Percentiles rank a stretch among this genome's conserved stretches.
phyloP scores from a whole-genome alignment of 1,140 invertebrate genomes.

The Theocolax elegans region DNA sequence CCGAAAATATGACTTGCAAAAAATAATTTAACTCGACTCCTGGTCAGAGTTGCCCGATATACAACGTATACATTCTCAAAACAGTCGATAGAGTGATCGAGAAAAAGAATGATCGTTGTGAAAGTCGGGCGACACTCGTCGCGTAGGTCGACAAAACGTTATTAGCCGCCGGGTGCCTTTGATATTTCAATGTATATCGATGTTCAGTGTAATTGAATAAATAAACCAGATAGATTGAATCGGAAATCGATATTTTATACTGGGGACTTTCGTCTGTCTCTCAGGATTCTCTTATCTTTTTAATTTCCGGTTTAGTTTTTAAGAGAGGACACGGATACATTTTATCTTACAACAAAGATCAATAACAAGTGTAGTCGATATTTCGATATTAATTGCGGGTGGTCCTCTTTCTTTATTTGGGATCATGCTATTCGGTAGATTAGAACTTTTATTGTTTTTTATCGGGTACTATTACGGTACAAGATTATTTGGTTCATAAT shows the following conservation, averaged over 20 bases:
- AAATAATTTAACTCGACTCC: no score
- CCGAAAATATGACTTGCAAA: no score
- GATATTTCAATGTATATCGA: conserved; percentile 2
- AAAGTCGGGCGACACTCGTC: background rate
- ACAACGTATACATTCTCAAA: no score
- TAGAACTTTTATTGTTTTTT: no score
- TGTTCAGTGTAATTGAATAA: conserved; percentile 16
- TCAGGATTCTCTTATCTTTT: conserved; percentile 5
- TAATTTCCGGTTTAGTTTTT: conserved; percentile 10
- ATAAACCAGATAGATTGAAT: conserved; percentile 2
- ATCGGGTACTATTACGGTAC: no score
- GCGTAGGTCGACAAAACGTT: conserved; percentile 6
- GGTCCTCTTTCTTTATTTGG: background rate
- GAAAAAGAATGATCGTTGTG: background rate
- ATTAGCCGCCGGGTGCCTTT: background rate
- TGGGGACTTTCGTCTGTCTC: background rate
- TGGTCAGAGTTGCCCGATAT: no score
- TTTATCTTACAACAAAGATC: background rate
- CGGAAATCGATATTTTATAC: conserved; percentile 17
- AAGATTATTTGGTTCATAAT: no score
- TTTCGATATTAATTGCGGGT: conserved; percentile 3
- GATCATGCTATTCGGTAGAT: background rate
- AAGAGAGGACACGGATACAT: background rate
- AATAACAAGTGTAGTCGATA: background rate
- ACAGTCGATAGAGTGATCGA: no score